Evolutionary conservation across 2,888 invertebrate genomes (phyloP).

Genomic region (Drosophila anceps): DNA sequence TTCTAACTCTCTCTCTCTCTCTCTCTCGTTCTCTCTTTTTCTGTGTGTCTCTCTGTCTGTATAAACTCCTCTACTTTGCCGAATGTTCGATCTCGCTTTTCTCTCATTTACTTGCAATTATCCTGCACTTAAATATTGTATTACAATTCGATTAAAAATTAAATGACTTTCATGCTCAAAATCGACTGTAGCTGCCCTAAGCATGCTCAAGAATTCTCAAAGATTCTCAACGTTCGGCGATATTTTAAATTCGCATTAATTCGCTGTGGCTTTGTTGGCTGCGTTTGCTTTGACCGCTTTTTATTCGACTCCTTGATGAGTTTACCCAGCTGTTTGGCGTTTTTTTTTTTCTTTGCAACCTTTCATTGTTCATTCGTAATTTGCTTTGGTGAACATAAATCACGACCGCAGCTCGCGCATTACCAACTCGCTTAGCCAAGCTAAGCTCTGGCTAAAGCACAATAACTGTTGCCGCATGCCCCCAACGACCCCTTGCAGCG

Average conservation of each 20-base stretch:
- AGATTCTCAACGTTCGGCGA: neutral
- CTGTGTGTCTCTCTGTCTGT: neutral
- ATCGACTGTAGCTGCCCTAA: too few species aligned
- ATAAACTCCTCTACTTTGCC: neutral
- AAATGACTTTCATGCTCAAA: neutral
- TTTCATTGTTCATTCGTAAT: constrained; percentile 19
- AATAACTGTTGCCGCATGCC: constrained; percentile 73
- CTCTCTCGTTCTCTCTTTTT: neutral
- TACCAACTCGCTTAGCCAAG: constrained; percentile 73
- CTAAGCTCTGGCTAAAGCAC: constrained; percentile 50
- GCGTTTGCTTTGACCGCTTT: neutral
- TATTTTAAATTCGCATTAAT: constrained; percentile 1
- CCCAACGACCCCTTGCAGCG: constrained; percentile 45
- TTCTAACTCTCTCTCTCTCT: neutral
- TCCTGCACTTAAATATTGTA: neutral
- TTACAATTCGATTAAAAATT: constrained; percentile 7
- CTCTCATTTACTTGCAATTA: neutral
- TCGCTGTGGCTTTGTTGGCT: constrained; percentile 4
- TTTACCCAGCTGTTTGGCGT: constrained; percentile 23
- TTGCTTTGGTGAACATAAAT: constrained; percentile 40
- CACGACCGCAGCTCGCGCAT: constrained; percentile 58
- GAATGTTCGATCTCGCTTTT: neutral
- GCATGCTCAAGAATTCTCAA: too few species aligned
- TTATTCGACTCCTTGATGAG: constrained; percentile 19
- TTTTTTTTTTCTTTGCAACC: neutral